Evolutionary conservation across 2,113 vertebrate genomes (phyloP).

Genomic region (Chrysemys picta): DNA sequence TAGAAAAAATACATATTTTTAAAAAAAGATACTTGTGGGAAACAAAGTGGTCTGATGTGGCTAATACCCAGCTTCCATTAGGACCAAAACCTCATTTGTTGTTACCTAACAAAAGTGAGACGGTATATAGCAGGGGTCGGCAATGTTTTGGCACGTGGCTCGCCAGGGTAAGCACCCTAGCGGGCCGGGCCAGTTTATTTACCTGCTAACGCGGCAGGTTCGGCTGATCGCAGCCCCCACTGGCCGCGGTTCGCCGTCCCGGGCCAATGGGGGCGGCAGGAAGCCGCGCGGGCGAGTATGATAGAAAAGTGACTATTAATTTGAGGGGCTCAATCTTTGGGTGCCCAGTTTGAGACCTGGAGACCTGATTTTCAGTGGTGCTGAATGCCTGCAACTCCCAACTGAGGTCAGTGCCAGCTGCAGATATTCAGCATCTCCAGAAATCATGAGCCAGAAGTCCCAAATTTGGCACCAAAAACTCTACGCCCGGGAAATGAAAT

Average conservation of each 20-base stretch:
- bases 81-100: neutral
- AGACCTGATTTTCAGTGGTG: neutral
- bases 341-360: neutral
- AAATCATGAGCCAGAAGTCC: neutral
- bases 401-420: neutral
- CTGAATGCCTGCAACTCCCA: rapidly evolving
- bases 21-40: neutral
- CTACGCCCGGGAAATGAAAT: neutral
- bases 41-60: neutral
- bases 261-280: too few species aligned
- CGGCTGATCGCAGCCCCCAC: too few species aligned
- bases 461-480: neutral
- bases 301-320: neutral
- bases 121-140: neutral
- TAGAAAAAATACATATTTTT: neutral
- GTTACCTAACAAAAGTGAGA: neutral
- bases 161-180: too few species aligned
- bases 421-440: neutral
- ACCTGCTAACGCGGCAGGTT: too few species aligned
- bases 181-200: too few species aligned
- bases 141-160: too few species aligned
- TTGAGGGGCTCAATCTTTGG: neutral
- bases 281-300: too few species aligned
- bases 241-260: too few species aligned
- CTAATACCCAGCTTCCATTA: neutral